Evolutionary conservation across 2,113 vertebrate genomes (phyloP).

Genomic region (Solenodon paradoxus): DNA sequence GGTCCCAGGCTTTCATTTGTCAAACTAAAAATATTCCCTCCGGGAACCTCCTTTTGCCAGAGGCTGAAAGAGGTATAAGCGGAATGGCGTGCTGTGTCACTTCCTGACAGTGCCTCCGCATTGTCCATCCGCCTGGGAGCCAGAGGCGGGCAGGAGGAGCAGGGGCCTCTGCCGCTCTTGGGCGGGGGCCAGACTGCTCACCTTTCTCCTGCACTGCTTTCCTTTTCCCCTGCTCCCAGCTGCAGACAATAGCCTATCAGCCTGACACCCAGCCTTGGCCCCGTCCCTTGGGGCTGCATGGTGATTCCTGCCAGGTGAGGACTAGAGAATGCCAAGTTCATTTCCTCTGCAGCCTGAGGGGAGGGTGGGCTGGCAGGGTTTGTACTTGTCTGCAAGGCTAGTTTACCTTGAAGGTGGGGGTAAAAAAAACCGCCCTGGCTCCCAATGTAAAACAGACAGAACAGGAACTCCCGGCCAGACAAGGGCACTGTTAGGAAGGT

Average conservation of each 20-base stretch:
- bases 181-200: conserved; percentile 21
- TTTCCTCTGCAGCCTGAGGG: conserved; percentile 61
- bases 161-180: conserved; percentile 60
- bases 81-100: conserved; percentile 63
- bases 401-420: conserved; percentile 21
- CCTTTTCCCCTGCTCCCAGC: background rate
- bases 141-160: background rate
- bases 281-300: background rate
- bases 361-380: conserved; percentile 52
- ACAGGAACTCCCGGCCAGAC: background rate
- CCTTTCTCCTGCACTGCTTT: conserved; percentile 42
- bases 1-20: conserved; percentile 70
- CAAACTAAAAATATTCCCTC: conserved; percentile 78
- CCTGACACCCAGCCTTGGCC: background rate
- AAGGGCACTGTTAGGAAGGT: background rate
- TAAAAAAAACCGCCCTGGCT: background rate
- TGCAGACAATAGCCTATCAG: conserved; percentile 35
- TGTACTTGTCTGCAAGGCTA: conserved; percentile 54
- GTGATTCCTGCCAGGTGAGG: conserved; percentile 54
- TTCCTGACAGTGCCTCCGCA: conserved; percentile 72
- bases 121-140: conserved; percentile 30
- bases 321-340: conserved; percentile 25
- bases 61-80: conserved; percentile 56
- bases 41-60: conserved; percentile 77
- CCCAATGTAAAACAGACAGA: background rate